Evolutionary conservation across 2,888 invertebrate species (phyloP).

Genomic region (Xylota sylvarum): DNA sequence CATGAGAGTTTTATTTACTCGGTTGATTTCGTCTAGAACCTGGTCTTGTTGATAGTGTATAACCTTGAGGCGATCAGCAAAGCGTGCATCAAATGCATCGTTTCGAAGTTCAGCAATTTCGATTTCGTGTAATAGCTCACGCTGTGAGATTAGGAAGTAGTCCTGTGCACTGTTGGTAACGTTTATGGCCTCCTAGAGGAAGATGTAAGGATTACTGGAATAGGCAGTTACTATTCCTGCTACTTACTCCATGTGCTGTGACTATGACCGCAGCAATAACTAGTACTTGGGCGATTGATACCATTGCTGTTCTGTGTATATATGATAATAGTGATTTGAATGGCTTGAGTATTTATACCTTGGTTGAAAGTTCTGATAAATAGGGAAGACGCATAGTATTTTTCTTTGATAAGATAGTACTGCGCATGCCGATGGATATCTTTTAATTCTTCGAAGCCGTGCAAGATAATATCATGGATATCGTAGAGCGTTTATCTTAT

Average conservation of each 20-base stretch:
- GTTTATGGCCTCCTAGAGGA: background rate
- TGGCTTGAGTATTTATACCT: background rate
- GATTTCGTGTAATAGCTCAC: background rate
- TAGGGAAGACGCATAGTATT: too few species aligned
- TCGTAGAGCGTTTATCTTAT: too few species aligned
- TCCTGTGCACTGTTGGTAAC: slow-evolving; percentile 2
- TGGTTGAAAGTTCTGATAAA: background rate
- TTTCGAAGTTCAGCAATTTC: background rate
- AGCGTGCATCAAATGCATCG: background rate
- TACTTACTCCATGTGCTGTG: background rate
- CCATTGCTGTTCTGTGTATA: background rate
- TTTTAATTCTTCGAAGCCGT: too few species aligned
- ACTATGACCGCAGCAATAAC: background rate
- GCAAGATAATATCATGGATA: too few species aligned
- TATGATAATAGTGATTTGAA: background rate
- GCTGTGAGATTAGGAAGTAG: background rate
- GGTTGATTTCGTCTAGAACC: background rate
- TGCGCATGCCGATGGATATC: too few species aligned
- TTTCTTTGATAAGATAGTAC: background rate
- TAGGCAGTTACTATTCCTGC: background rate
- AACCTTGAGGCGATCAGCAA: background rate
- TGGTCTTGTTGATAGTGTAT: background rate
- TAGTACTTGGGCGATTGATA: background rate
- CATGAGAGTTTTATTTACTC: slow-evolving; percentile 11
- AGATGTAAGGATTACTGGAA: too few species aligned